Percentiles rank a stretch among this genome's conserved stretches.
Conservation (phyloP, 2,888 invertebrate genomes). For the Netelia inedita region DNA sequence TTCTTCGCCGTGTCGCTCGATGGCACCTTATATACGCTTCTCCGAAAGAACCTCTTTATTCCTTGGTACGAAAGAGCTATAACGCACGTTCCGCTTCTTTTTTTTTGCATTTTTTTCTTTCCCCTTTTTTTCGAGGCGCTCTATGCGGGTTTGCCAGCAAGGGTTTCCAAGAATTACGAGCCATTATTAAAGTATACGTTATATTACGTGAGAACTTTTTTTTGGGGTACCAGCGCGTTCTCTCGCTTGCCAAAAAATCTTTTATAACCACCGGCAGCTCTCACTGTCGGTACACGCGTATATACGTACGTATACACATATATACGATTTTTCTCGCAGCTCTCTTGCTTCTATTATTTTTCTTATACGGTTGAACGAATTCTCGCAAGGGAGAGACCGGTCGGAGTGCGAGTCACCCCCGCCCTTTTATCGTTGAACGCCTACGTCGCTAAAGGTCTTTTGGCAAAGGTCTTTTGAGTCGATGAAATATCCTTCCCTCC, state of each 20-base stretch:
- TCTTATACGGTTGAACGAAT: conserved; percentile 57
- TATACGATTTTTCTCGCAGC: conserved; percentile 27
- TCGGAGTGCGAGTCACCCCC: background rate
- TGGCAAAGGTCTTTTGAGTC: conserved; percentile 56
- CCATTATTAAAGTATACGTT: conserved; percentile 66
- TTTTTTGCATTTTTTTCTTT: background rate
- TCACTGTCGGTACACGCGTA: background rate
- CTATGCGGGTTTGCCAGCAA: conserved; percentile 50
- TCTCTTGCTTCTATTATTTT: conserved; percentile 61
- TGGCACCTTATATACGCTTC: background rate
- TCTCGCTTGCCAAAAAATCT: conserved; percentile 63
- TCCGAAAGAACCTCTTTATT: conserved; percentile 29
- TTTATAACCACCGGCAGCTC: conserved; percentile 49
- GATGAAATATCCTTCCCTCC: conserved; percentile 40
- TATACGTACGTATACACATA: background rate
- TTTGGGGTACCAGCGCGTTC: conserved; percentile 29
- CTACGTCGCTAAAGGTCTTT: conserved; percentile 57
- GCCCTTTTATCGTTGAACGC: conserved; percentile 31
- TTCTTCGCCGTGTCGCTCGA: background rate
- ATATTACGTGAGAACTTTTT: conserved; percentile 62
- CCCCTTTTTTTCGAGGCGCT: conserved; percentile 5
- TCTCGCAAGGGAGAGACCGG: conserved; percentile 8
- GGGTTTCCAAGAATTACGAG: conserved; percentile 62
- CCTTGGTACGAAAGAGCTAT: conserved; percentile 15
- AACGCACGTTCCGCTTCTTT: background rate